Evolutionary conservation across 2,797 vertebrate species (phyloP), one percentile per base, ranked within the genome.

Genomic region (Anableps anableps): DNA sequence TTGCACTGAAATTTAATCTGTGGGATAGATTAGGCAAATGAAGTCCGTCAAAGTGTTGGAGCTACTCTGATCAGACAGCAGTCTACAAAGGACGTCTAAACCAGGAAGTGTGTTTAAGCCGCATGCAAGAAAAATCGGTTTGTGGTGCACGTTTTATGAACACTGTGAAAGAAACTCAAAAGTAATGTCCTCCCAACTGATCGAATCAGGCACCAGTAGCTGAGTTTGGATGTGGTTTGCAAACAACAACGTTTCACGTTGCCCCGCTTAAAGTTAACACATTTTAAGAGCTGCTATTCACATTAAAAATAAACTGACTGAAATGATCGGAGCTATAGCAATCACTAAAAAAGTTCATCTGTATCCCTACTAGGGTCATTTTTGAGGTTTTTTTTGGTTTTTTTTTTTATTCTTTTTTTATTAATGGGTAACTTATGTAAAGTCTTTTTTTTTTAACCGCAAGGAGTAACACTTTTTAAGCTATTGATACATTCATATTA

Each of bases 1-100:
- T 53, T 74, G 31, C 72, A 14, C 43, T 71, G 41, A 71, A 47
- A 26, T 71, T 71, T 71, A 29, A 71, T 71, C 66, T 41, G 36
- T 16, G 23, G 66, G 5, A 17, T 34, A 36, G 50, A 36, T 74
- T 38, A 74, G 34, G 45, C 29, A 53, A 74, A 74, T 51, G 1
- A 51, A 51, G 31, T 50, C 31, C 21, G 8, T 13, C 43, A 45
- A 45, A 47, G n/a, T 45, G 68, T 71, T 47, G 36, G 64, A 68
- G 36, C 36, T 41, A 0, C 36, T 6, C 21, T 23, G 68, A 71
- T 71, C 26, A 71, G 26, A 47, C 23, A 4, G 4, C 26, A 43
- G 66, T 70, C 66, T 70, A 14, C 66, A n/a, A 70, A 70, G 23
- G 66, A 41, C n/a, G 36, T n/a, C 66, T n/a, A n/a, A n/a, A 43